A percentile compares a stretch with the other conserved stretches of the same genome.
phyloP scores from a whole-genome alignment of 2,113 vertebrate genomes.

The Gila orcuttii region DNA sequence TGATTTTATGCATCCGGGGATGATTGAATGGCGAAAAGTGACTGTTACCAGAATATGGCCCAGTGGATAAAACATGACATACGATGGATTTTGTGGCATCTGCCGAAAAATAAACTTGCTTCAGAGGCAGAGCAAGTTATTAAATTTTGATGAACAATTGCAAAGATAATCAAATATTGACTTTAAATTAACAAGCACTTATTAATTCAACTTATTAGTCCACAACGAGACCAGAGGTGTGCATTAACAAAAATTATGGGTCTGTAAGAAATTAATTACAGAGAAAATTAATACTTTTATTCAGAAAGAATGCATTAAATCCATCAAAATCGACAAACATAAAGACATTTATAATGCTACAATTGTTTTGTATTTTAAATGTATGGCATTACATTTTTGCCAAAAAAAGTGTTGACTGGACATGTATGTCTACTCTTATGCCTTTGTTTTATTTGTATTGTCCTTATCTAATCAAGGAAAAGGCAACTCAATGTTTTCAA shows the following conservation, averaged over 20 bases:
- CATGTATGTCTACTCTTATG: no score
- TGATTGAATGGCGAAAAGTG: not conserved
- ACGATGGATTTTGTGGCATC: not conserved
- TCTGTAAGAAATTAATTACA: not conserved
- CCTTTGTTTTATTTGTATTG: no score
- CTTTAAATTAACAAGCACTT: not conserved
- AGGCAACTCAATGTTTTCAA: no score
- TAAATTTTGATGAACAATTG: not conserved
- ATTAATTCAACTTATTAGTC: not conserved
- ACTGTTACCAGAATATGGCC: not conserved
- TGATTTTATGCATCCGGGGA: not conserved
- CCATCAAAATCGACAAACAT: not conserved
- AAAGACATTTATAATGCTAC: not conserved
- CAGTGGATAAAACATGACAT: not conserved
- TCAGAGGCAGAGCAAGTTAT: not conserved
- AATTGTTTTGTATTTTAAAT: not conserved
- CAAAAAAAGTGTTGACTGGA: not conserved
- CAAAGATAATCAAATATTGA: not conserved
- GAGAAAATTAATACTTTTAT: not conserved
- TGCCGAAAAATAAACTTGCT: not conserved
- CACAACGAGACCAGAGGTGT: not conserved
- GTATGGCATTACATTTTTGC: not conserved
- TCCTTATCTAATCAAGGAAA: no score
- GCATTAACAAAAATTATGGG: no score
- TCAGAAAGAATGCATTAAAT: not conserved